These are phyloP conservation scores for Phoebastria nigripes DNA, from an alignment of 2,797 vertebrate genomes.

Conservation along the genomic window DNA sequence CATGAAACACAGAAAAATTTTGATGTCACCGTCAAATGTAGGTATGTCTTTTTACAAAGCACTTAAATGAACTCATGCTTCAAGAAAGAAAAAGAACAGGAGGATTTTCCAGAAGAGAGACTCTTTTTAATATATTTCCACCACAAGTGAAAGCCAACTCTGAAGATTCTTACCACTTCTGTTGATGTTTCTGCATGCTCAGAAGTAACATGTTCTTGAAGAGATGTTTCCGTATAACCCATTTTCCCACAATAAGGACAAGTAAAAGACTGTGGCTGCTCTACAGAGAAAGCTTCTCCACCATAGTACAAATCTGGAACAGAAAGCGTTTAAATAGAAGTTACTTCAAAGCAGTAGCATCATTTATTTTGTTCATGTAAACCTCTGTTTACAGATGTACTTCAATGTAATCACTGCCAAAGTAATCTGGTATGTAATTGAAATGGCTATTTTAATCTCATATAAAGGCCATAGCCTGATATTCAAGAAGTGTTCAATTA, in stretches of 20 bases:
- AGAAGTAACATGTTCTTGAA: constrained; percentile 97
- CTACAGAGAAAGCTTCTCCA: constrained; percentile 97
- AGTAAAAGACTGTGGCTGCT: constrained; percentile 97
- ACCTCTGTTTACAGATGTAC: background rate
- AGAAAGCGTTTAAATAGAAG: background rate
- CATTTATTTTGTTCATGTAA: background rate
- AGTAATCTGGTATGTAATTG: background rate
- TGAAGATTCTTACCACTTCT: constrained; percentile 87
- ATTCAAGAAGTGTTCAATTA: background rate
- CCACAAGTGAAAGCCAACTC: background rate
- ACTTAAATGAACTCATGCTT: background rate
- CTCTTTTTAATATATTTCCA: background rate
- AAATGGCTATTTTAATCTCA: background rate
- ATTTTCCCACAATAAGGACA: constrained; percentile 99
- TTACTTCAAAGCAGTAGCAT: background rate
- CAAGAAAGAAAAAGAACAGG: background rate
- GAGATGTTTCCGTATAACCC: constrained; percentile 97
- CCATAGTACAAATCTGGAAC: constrained; percentile 96
- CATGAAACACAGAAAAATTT: background rate
- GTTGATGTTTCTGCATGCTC: constrained; percentile 97
- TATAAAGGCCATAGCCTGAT: background rate
- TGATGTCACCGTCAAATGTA: background rate
- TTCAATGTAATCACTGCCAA: background rate
- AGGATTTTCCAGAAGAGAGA: background rate
- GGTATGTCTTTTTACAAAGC: background rate